A percentile compares a stretch with the other conserved stretches of the same genome.
Conservation (phyloP, 2,888 invertebrate genomes). For the Germaria angustata region DNA sequence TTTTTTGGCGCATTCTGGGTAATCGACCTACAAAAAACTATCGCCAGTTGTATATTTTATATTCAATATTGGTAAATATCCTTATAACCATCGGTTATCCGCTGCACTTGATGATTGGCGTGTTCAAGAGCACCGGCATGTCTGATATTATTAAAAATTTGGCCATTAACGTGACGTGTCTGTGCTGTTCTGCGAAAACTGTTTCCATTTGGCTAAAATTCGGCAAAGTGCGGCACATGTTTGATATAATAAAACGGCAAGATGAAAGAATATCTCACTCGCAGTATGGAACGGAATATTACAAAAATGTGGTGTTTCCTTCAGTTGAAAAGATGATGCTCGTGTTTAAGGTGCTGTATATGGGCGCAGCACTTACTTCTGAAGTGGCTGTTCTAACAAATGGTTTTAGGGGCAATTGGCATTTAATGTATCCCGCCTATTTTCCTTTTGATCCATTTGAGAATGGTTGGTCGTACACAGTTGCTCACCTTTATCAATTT, state of each 20-base stretch:
- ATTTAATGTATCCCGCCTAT: constrained; percentile 67
- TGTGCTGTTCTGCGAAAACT: constrained; percentile 57
- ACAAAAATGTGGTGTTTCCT: constrained; percentile 15
- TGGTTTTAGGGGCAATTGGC: constrained; percentile 52
- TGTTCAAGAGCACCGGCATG: constrained; percentile 45
- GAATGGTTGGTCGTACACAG: constrained; percentile 11
- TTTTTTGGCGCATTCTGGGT: constrained; percentile 54
- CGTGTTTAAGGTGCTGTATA: constrained; percentile 27
- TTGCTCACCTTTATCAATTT: constrained; percentile 64
- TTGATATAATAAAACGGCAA: constrained; percentile 49
- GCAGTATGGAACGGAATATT: constrained; percentile 37
- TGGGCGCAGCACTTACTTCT: neutral
- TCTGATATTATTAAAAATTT: constrained; percentile 63
- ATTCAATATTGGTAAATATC: constrained; percentile 56
- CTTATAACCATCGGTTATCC: constrained; percentile 64
- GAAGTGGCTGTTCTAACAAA: constrained; percentile 32
- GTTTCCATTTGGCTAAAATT: constrained; percentile 61
- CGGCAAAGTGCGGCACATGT: constrained; percentile 50
- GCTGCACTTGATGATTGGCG: constrained; percentile 64
- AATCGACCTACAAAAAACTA: constrained; percentile 27
- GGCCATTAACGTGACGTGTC: constrained; percentile 56
- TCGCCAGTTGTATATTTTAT: constrained; percentile 40
- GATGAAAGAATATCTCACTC: constrained; percentile 37
- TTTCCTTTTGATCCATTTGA: constrained; percentile 63
- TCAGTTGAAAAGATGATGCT: neutral